Percentiles rank a stretch among this genome's conserved stretches.
Conservation (phyloP, 2,888 invertebrate species). For the Psylliodes chrysocephalus region DNA sequence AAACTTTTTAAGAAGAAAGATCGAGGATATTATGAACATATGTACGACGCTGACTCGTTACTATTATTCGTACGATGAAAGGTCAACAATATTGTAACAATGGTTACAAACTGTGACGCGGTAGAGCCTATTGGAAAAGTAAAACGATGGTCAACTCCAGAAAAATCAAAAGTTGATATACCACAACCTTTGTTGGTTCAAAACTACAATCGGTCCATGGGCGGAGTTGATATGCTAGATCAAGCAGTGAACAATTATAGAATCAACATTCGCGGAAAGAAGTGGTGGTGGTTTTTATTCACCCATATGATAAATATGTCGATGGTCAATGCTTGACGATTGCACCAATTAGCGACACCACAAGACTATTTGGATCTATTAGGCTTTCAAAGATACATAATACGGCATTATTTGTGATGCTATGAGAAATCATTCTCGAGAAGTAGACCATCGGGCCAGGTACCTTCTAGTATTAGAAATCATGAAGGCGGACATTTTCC, state of each 20-base stretch:
- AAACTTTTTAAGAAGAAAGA: not conserved
- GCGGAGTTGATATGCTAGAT: no score
- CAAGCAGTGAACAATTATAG: not conserved
- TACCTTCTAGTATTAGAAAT: not conserved
- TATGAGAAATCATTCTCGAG: not conserved
- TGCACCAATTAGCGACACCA: no score
- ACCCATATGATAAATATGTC: constrained; percentile 3
- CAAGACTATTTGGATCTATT: not conserved
- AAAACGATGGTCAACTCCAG: no score
- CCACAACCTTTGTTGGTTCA: no score
- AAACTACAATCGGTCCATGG: no score
- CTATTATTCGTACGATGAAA: not conserved
- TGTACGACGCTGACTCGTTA: not conserved
- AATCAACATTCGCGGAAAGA: not conserved
- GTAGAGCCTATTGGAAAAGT: no score
- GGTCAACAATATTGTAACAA: not conserved
- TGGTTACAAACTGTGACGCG: no score
- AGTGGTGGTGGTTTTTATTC: not conserved
- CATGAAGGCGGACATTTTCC: not conserved
- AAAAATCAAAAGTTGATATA: no score
- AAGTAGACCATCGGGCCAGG: not conserved
- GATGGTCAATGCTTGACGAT: constrained; percentile 5
- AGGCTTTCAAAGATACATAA: not conserved
- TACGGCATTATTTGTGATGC: not conserved
- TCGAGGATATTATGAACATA: not conserved